Evolutionary conservation across 2,113 vertebrate species (phyloP).

Genomic region (Puma concolor): DNA sequence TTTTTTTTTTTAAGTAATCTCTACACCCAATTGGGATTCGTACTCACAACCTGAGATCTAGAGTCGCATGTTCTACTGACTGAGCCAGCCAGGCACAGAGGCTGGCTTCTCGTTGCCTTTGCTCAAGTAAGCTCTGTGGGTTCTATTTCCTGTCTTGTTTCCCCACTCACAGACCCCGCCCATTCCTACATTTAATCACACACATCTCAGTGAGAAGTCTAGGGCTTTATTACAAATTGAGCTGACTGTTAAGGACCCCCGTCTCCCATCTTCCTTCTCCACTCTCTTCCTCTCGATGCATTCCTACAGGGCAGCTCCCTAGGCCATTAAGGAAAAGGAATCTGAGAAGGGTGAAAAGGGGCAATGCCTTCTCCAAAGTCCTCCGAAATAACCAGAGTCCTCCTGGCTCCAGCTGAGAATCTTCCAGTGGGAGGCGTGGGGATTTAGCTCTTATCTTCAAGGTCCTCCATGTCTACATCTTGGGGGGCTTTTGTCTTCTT

Average conservation of each 20-base stretch:
- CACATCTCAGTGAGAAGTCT: neutral
- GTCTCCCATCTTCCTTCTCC: neutral
- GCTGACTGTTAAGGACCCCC: neutral
- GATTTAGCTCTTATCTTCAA: constrained; percentile 47
- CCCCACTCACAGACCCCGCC: neutral
- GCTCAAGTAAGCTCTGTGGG: neutral
- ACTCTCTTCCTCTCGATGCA: neutral
- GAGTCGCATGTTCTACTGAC: too few relatives aligned
- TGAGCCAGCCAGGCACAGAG: neutral
- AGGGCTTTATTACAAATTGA: constrained; percentile 56
- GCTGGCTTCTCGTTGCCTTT: neutral
- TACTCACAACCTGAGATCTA: too few relatives aligned
- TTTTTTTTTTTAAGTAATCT: too few relatives aligned
- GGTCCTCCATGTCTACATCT: constrained; percentile 80
- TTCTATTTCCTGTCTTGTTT: neutral
- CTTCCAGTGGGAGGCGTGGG: neutral
- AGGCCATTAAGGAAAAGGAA: neutral
- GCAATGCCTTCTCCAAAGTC: neutral
- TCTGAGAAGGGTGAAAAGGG: neutral
- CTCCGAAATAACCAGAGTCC: constrained; percentile 1
- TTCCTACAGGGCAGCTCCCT: neutral
- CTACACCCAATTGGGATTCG: too few relatives aligned
- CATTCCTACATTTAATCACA: neutral
- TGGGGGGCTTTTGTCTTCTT: constrained; percentile 64
- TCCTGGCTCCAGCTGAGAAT: neutral